Evolutionary conservation across 2,888 invertebrate genomes (phyloP).

Genomic region (Tipula unca): DNA sequence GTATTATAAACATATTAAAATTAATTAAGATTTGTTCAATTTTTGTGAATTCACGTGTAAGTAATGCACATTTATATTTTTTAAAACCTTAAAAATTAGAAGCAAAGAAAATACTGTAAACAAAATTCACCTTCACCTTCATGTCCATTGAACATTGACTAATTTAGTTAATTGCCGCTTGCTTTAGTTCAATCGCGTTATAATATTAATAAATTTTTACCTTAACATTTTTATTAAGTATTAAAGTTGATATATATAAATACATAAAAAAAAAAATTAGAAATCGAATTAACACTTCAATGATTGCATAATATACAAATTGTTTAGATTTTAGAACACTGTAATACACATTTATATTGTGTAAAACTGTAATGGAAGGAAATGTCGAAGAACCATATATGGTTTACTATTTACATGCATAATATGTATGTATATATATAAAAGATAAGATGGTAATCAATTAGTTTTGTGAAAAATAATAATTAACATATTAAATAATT

Average conservation of each 20-base stretch:
- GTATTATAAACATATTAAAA: too few relatives aligned
- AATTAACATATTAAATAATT: not conserved
- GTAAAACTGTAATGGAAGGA: not conserved
- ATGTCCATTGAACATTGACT: conserved; percentile 8
- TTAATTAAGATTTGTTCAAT: too few relatives aligned
- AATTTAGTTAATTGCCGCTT: not conserved
- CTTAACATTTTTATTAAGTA: not conserved
- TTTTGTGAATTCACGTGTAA: too few relatives aligned
- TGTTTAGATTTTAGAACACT: not conserved
- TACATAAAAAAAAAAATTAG: not conserved
- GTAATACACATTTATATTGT: not conserved
- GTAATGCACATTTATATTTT: too few relatives aligned
- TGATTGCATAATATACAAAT: not conserved
- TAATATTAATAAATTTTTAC: not conserved
- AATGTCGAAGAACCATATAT: not conserved
- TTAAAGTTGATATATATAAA: not conserved
- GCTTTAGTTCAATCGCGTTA: not conserved
- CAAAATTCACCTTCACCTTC: not conserved
- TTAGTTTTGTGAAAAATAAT: not conserved
- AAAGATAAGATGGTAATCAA: not conserved
- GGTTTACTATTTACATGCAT: not conserved
- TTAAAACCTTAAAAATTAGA: not conserved
- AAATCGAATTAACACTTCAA: not conserved
- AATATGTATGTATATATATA: not conserved
- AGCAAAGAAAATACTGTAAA: not conserved